A percentile compares a stretch with the other conserved stretches of the same genome.
phyloP scores from a whole-genome alignment of 2,113 vertebrate species.

The Seriola quinqueradiata region DNA sequence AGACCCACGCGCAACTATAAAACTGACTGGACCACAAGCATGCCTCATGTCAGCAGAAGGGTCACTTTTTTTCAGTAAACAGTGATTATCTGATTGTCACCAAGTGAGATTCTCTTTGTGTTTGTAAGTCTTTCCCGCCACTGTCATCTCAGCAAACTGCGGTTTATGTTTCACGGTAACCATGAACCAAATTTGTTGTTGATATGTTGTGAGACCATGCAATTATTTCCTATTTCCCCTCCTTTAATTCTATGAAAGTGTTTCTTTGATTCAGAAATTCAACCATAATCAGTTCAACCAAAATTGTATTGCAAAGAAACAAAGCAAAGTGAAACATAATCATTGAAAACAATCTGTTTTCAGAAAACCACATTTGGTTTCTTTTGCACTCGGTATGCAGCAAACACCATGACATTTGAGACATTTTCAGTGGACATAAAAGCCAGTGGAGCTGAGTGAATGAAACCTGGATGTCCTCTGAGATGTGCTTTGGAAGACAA shows the following conservation, averaged over 20 bases:
- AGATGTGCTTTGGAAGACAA: conserved; percentile 64
- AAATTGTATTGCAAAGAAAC: conserved; percentile 50
- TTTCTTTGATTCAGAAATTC: conserved; percentile 52
- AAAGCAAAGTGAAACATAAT: conserved; percentile 64
- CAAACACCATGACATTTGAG: conserved; percentile 40
- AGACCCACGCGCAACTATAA: conserved; percentile 13
- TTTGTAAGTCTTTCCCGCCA: conserved; percentile 50
- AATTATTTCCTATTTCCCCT: conserved; percentile 43
- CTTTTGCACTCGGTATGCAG: conserved; percentile 44
- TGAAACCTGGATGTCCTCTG: conserved; percentile 63
- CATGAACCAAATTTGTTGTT: conserved; percentile 39
- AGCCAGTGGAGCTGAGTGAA: conserved; percentile 50
- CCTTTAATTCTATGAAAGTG: conserved; percentile 45
- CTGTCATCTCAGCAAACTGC: conserved; percentile 29
- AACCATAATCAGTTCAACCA: conserved; percentile 51
- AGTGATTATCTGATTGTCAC: conserved; percentile 45
- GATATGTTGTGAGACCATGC: conserved; percentile 47
- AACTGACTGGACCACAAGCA: conserved; percentile 15
- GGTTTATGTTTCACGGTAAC: conserved; percentile 49
- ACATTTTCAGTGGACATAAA: conserved; percentile 60
- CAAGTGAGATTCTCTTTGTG: conserved; percentile 17
- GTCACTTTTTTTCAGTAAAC: conserved; percentile 34
- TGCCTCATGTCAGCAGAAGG: conserved; percentile 32
- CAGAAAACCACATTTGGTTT: conserved; percentile 63
- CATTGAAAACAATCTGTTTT: conserved; percentile 56